A percentile compares a stretch with the other conserved stretches of the same genome.
These are phyloP conservation scores for Euplagia quadripunctaria DNA, from an alignment of 2,888 invertebrate species.

Conservation along the genomic window DNA sequence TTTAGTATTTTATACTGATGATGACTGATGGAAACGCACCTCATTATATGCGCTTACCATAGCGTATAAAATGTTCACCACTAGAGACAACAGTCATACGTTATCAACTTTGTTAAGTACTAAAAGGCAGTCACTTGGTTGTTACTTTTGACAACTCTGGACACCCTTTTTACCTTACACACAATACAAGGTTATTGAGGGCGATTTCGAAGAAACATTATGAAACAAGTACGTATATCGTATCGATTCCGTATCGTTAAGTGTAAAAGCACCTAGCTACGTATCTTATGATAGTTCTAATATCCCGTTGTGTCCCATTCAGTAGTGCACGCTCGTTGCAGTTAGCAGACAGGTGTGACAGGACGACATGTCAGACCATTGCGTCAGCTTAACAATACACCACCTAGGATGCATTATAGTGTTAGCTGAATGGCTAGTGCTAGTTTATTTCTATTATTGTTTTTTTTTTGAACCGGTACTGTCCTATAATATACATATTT, in stretches of 20 bases:
- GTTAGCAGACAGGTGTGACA: slow-evolving; percentile 32
- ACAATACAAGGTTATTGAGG: neutral
- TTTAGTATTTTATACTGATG: no score
- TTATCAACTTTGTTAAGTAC: no score
- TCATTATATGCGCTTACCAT: no score
- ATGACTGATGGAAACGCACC: no score
- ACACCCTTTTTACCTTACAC: neutral
- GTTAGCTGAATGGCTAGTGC: neutral
- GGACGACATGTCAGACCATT: slow-evolving; percentile 36
- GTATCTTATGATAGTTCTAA: neutral
- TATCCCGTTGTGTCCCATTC: slow-evolving; percentile 8
- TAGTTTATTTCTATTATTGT: neutral
- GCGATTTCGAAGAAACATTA: neutral
- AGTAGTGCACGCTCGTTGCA: slow-evolving; percentile 9
- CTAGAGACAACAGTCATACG: no score
- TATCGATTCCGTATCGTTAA: neutral
- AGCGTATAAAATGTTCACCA: no score
- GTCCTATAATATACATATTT: no score
- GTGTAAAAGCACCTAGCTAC: neutral
- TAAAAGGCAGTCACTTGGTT: no score
- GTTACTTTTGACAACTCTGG: no score
- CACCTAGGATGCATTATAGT: neutral
- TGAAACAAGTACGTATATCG: neutral
- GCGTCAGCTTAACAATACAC: slow-evolving; percentile 26
- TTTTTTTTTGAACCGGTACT: no score